Base-by-base conservation (phyloP, 1,140 invertebrate species). In the Nasonia vitripennis region DNA sequence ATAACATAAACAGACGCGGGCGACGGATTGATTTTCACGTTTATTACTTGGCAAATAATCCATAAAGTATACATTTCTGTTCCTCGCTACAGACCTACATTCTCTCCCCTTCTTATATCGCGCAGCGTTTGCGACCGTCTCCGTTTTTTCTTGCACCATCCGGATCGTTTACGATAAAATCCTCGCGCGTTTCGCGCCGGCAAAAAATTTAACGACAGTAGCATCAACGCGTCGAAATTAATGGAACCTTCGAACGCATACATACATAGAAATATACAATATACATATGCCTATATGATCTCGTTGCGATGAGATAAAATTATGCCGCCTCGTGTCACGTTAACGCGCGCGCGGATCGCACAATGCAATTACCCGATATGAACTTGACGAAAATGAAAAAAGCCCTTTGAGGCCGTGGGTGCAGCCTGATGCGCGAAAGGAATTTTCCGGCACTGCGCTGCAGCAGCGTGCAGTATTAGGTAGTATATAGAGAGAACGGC, bases 11-110 rank as follows among this genome's bases (percentile, higher is more conserved):
- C 31, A 45, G 68, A 79, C 37, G 27, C 31, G n/a, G 73, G 20
- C 48, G 7, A 55, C 20, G 55, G 68, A 86, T 84, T 86, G 86
- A 84, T 84, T 86, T 84, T 78, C 67, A n/a, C 31, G 71, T 86
- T 86, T 86, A 86, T 81, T 74, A 71, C 73, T 84, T 48, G 62
- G 14, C 41, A 81, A 84, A 84, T 78, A 84, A 81, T 79, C 78
- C 68, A 81, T 87, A 78, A 83, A 84, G 80, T 51, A 77, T 27
- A 82, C 73, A 81, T 37, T 78, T 86, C 51, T 27, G 41, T 37
- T n/a, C 68, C 41, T 45, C 41, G 41, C 41, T 20, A 34, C 68
- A 27, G 9, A 34, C 68, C 20, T 34, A 31, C 62, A 67, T 67
- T 67, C 14, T 67, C 14, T 17, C 17, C 67, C 23, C 9, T 11